Conservation (phyloP, 1,140 invertebrate species). For the Drosophila pachea region DNA sequence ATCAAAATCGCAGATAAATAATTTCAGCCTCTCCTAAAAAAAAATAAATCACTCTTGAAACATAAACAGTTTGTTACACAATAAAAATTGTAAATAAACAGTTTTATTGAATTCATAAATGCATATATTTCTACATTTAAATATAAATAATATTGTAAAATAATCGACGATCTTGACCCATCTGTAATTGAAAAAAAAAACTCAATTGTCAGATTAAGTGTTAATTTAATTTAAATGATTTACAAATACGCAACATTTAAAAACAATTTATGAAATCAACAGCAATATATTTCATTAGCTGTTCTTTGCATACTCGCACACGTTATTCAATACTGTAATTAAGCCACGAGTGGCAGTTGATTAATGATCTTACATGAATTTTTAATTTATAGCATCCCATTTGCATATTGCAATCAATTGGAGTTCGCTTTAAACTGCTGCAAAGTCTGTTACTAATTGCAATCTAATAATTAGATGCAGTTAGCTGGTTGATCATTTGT, state of each 20-base stretch:
- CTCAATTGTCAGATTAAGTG: conserved; percentile 3
- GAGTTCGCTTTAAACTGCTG: conserved; percentile 27
- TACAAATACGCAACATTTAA: background rate
- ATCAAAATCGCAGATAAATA: too few relatives aligned
- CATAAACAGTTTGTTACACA: background rate
- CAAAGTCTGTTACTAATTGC: conserved; percentile 16
- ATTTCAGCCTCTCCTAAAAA: too few relatives aligned
- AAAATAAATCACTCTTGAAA: too few relatives aligned
- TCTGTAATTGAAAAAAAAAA: conserved; percentile 1
- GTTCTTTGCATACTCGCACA: conserved; percentile 16
- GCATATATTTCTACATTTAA: background rate
- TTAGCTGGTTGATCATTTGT: background rate
- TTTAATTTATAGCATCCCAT: conserved; percentile 21
- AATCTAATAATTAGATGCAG: background rate
- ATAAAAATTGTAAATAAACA: background rate
- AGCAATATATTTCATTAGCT: conserved; percentile 19
- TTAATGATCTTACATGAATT: conserved; percentile 26
- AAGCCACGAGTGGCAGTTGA: conserved; percentile 29
- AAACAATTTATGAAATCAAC: conserved; percentile 2
- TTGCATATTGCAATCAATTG: conserved; percentile 39
- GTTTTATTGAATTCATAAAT: background rate
- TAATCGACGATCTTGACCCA: conserved; percentile 1
- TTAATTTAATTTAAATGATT: conserved; percentile 5
- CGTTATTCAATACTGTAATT: conserved; percentile 32
- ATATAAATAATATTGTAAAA: background rate